phyloP scores from a whole-genome alignment of 37 sponge, comb jelly and placozoan species.

The Spongia lamella region DNA sequence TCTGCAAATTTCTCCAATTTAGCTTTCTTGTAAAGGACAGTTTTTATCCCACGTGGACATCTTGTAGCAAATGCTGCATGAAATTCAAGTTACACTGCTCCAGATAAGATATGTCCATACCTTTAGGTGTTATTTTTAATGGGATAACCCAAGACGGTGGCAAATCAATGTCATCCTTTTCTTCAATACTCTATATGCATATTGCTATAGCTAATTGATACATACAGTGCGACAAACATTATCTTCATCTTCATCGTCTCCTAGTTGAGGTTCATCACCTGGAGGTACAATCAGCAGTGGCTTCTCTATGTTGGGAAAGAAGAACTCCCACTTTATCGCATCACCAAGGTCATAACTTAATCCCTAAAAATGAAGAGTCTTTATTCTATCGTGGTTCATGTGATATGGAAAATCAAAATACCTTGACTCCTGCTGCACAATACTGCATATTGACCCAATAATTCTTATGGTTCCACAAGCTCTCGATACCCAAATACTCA shows the following conservation, averaged over 20 bases:
- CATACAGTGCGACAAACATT: conserved; percentile 5
- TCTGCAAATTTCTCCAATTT: conserved; percentile 92
- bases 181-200: conserved; percentile 14
- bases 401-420: conserved; percentile 8
- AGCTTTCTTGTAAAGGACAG: conserved; percentile 82
- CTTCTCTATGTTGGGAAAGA: conserved; percentile 89
- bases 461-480: conserved; percentile 92
- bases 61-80: conserved; percentile 78
- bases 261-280: conserved; percentile 48
- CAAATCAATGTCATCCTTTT: conserved; percentile 72
- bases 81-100: background rate
- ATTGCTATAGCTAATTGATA: no score
- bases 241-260: conserved; percentile 42
- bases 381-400: background rate
- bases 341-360: conserved; percentile 95
- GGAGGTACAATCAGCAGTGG: conserved; percentile 78
- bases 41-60: conserved; percentile 86
- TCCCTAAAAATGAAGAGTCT: conserved; percentile 18
- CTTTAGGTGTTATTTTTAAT: conserved; percentile 62
- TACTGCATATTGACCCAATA: conserved; percentile 99
- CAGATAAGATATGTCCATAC: conserved; percentile 29
- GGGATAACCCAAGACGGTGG: conserved; percentile 87
- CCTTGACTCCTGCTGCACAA: conserved; percentile 88
- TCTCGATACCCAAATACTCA: conserved; percentile 90
- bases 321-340: conserved; percentile 90